Percentiles rank a stretch among this genome's conserved stretches.
Evolutionary conservation across 2,797 vertebrate genomes (phyloP).

Genomic region (Leuciscus waleckii): DNA sequence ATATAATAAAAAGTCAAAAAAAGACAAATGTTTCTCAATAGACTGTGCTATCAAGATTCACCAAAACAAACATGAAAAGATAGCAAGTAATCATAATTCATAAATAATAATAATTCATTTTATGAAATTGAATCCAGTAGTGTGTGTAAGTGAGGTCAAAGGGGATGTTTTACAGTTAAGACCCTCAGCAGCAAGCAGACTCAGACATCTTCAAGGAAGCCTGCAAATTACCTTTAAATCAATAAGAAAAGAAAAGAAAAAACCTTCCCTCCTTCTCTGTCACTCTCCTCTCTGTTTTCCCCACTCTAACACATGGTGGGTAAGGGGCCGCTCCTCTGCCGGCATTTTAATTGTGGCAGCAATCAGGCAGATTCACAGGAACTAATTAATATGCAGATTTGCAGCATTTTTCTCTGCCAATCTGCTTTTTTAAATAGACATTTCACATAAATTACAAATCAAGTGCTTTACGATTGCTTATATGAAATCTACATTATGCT

Average conservation of each 20-base stretch:
- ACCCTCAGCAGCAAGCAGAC: conserved; percentile 28
- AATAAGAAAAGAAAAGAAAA: conserved; percentile 51
- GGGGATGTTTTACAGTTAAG: conserved; percentile 38
- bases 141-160: conserved; percentile 11
- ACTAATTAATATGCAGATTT: conserved; percentile 83
- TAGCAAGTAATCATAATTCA: neutral
- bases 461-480: conserved; percentile 81
- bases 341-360: conserved; percentile 77
- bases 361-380: conserved; percentile 81
- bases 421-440: conserved; percentile 72
- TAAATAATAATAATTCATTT: neutral
- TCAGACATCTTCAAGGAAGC: conserved; percentile 53
- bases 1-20: conserved; percentile 20
- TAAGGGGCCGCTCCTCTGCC: conserved; percentile 61
- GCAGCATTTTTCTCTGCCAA: conserved; percentile 63
- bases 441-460: conserved; percentile 81
- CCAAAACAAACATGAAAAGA: neutral
- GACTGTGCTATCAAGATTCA: neutral
- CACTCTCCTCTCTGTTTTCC: conserved; percentile 23
- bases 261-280: conserved; percentile 62
- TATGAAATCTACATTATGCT: conserved; percentile 79
- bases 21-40: neutral
- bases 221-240: conserved; percentile 61
- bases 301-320: conserved; percentile 69
- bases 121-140: neutral